phyloP scores from a whole-genome alignment of 2,797 vertebrate genomes.

The Leontopithecus rosalia region DNA sequence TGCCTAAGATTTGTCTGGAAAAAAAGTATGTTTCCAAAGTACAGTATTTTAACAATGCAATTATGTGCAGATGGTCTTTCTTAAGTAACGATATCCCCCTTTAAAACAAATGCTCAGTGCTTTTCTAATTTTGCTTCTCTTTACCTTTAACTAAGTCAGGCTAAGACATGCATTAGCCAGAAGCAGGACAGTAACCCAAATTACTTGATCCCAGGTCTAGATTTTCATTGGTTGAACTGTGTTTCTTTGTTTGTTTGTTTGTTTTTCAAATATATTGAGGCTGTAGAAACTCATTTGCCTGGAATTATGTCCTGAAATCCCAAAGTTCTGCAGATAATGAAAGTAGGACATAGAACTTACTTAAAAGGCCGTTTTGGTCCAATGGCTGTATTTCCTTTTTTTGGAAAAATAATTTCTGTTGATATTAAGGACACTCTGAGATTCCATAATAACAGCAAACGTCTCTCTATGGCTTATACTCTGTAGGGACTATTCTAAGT shows the following conservation, averaged over 20 bases:
- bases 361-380: neutral
- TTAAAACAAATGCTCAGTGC: neutral
- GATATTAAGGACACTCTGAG: neutral
- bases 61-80: neutral
- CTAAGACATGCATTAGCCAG: neutral
- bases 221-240: neutral
- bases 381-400: neutral
- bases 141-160: neutral
- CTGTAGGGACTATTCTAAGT: neutral
- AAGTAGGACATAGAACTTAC: neutral
- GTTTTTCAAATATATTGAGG: neutral
- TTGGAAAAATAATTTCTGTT: neutral
- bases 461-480: neutral
- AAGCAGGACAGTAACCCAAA: neutral
- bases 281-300: neutral
- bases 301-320: neutral
- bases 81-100: constrained; percentile 13
- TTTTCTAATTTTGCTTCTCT: constrained; percentile 27
- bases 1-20: constrained; percentile 7
- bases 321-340: neutral
- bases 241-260: neutral
- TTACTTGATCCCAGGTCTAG: neutral
- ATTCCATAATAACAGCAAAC: neutral
- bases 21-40: constrained; percentile 22
- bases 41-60: constrained; percentile 45